Evolutionary conservation across 2,797 vertebrate genomes (phyloP).

Genomic region (Toxotes lorentzi): DNA sequence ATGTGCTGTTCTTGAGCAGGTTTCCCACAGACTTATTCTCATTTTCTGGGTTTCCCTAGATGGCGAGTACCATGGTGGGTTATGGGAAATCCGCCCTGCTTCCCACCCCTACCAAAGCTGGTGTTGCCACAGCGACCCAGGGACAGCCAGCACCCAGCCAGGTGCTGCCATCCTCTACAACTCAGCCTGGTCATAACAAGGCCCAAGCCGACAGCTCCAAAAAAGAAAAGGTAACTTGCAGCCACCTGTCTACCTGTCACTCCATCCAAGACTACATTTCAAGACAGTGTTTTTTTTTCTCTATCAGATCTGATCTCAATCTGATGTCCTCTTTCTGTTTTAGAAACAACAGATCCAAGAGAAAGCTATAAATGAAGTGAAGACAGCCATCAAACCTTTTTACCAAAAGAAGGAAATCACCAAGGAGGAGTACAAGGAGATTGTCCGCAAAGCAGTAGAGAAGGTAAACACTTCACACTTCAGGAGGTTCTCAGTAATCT

Average conservation of each 20-base stretch:
- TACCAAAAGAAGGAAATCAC: conserved; percentile 99
- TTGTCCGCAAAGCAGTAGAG: conserved; percentile 97
- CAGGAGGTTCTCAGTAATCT: too few relatives aligned
- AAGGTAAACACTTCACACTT: conserved; percentile 84
- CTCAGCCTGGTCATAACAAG: conserved; percentile 86
- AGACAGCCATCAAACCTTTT: conserved; percentile 95
- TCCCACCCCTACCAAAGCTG: conserved; percentile 85
- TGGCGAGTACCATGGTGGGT: conserved; percentile 78
- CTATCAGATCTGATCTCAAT: too few relatives aligned
- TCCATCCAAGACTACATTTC: neutral
- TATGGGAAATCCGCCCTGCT: conserved; percentile 86
- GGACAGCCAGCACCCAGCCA: conserved; percentile 83
- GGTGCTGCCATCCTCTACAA: conserved; percentile 88
- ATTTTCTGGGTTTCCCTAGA: conserved; percentile 75
- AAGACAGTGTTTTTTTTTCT: too few relatives aligned
- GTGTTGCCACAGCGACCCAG: conserved; percentile 62
- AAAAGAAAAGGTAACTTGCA: conserved; percentile 92
- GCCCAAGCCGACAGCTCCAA: conserved; percentile 95
- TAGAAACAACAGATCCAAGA: conserved; percentile 97
- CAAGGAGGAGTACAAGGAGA: conserved; percentile 99
- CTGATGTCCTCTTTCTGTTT: conserved; percentile 10
- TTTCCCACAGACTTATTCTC: neutral
- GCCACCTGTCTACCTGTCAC: neutral
- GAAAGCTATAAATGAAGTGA: conserved; percentile 94
- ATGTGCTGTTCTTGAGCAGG: neutral